These are phyloP conservation scores for Acanthosepion esculentum DNA, from an alignment of 2,888 invertebrate species.

Conservation along the genomic window DNA sequence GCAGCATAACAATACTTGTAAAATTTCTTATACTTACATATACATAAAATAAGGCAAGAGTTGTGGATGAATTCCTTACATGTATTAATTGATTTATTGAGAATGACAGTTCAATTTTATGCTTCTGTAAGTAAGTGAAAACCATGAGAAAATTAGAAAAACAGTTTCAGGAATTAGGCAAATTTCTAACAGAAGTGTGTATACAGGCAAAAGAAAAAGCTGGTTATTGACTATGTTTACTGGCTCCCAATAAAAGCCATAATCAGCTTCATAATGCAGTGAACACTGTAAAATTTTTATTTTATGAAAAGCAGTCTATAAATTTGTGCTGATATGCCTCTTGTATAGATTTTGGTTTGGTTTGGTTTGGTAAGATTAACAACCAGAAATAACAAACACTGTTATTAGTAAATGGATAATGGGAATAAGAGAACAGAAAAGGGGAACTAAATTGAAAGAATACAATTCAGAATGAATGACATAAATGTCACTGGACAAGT, in stretches of 20 bases:
- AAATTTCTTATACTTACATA: neutral
- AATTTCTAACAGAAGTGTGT: neutral
- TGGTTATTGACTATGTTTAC: neutral
- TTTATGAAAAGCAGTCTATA: neutral
- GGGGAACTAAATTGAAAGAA: neutral
- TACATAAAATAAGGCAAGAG: neutral
- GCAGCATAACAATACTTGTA: neutral
- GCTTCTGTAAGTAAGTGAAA: neutral
- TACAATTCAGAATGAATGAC: neutral
- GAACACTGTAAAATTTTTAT: neutral
- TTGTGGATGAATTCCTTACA: neutral
- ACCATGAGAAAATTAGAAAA: neutral
- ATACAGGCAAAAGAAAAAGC: neutral
- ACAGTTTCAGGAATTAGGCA: neutral
- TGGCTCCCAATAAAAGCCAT: neutral
- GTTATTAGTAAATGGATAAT: constrained; percentile 18
- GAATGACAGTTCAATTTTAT: constrained; percentile 16
- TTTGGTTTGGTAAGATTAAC: neutral
- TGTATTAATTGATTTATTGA: neutral
- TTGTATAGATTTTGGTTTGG: neutral
- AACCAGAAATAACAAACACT: neutral
- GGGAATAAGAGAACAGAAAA: neutral
- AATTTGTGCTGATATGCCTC: neutral
- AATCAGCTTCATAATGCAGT: neutral
- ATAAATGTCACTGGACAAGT: neutral